These are phyloP conservation scores for Cynopterus sphinx DNA, from an alignment of 2,797 vertebrate genomes.

Conservation along the genomic window DNA sequence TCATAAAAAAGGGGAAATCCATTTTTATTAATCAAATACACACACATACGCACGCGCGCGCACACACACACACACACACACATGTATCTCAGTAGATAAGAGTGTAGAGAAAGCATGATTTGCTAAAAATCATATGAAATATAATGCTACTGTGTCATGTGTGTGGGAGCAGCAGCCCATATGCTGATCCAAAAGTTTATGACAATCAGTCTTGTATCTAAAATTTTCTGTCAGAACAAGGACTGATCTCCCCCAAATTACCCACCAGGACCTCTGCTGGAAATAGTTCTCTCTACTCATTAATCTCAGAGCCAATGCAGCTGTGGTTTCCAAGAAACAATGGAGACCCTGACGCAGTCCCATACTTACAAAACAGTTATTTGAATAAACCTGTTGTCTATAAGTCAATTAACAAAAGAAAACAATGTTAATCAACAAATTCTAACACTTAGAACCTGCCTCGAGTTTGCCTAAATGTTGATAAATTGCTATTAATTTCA, in stretches of 20 bases:
- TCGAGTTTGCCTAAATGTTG: slow-evolving; percentile 51
- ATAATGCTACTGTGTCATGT: background rate
- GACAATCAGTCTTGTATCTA: background rate
- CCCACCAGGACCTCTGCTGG: background rate
- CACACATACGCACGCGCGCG: background rate
- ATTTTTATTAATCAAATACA: background rate
- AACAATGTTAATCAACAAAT: slow-evolving; percentile 61
- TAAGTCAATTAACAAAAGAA: slow-evolving; percentile 61
- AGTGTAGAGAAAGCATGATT: background rate
- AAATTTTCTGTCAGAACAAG: background rate
- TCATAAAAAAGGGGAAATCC: background rate
- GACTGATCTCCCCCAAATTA: background rate
- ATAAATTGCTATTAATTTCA: slow-evolving; percentile 68
- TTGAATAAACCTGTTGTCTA: slow-evolving; percentile 36
- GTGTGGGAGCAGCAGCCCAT: background rate
- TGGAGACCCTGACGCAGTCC: background rate
- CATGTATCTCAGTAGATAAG: background rate
- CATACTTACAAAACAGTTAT: slow-evolving; percentile 52
- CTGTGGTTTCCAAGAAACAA: slow-evolving; percentile 60
- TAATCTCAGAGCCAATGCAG: slow-evolving; percentile 38
- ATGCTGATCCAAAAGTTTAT: background rate
- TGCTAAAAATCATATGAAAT: background rate
- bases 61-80: background rate
- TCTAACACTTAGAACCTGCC: slow-evolving; percentile 42
- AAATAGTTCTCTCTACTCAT: slow-evolving; percentile 1